A percentile compares a stretch with the other conserved stretches of the same genome.
Evolutionary conservation across 2,113 vertebrate species (phyloP).

Genomic region (Notothenia coriiceps): DNA sequence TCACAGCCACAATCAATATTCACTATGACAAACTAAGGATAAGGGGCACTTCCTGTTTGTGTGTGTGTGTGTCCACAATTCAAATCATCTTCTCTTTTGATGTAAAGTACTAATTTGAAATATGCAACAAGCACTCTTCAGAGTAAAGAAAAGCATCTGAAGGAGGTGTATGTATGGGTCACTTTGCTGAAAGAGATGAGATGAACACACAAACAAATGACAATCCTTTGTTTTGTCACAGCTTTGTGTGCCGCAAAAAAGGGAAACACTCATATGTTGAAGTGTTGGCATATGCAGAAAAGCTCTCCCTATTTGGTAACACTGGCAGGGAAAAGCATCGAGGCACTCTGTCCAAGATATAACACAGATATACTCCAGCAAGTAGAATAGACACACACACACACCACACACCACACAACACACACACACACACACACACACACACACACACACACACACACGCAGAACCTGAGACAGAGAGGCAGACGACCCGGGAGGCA

Average conservation of each 20-base stretch:
- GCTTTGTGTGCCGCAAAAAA: neutral
- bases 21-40: neutral
- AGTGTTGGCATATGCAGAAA: conserved; percentile 3
- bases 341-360: conserved; percentile 36
- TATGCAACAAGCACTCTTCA: neutral
- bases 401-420: neutral
- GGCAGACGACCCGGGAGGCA: conserved; percentile 33
- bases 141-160: conserved; percentile 25
- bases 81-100: conserved; percentile 4
- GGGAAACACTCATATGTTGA: neutral
- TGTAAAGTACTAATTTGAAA: conserved; percentile 31
- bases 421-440: neutral
- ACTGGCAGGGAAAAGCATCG: conserved; percentile 2
- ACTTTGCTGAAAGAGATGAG: neutral
- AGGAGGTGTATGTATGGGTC: neutral
- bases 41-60: neutral
- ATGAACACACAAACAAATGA: neutral
- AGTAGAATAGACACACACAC: conserved; percentile 11
- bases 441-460: conserved; percentile 1
- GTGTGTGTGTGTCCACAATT: neutral
- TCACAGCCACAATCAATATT: neutral
- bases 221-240: neutral
- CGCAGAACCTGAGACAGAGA: conserved; percentile 19
- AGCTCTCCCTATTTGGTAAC: conserved; percentile 39
- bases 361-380: conserved; percentile 52